Percentiles rank a stretch among this genome's conserved stretches.
phyloP scores from a whole-genome alignment of 2,113 vertebrate species.

The Lepus europaeus region DNA sequence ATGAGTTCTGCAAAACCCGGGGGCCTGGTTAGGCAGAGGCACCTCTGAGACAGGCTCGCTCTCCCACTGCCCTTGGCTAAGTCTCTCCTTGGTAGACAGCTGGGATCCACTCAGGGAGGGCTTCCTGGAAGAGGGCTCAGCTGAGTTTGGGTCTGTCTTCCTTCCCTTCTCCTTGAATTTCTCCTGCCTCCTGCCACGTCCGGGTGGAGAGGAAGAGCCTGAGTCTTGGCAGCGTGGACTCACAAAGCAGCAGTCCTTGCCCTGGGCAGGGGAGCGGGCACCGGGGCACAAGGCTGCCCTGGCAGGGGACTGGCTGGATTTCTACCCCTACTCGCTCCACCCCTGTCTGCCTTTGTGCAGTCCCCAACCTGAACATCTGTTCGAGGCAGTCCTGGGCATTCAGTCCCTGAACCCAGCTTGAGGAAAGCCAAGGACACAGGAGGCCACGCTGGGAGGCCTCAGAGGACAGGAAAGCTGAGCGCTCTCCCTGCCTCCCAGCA shows the following conservation, averaged over 20 bases:
- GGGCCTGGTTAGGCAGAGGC: not conserved
- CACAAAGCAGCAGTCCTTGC: not conserved
- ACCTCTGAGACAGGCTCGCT: not conserved
- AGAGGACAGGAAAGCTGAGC: slow-evolving; percentile 40
- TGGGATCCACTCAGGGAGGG: not conserved
- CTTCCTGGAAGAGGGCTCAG: not conserved
- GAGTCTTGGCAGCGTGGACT: not conserved
- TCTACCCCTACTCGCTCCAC: not conserved
- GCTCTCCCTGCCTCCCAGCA: slow-evolving; percentile 56
- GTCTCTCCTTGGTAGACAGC: not conserved
- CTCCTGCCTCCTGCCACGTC: not conserved
- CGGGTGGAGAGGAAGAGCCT: not conserved
- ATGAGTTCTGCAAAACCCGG: not conserved
- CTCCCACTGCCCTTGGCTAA: accelerated
- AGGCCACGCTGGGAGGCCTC: not conserved
- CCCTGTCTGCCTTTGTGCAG: not conserved
- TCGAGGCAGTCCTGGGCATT: not conserved
- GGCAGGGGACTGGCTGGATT: not conserved
- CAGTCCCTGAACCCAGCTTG: not conserved
- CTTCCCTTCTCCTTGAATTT: not conserved
- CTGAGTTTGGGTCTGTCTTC: not conserved
- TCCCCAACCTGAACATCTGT: not conserved
- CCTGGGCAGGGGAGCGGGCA: not conserved
- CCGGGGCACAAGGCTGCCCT: accelerated
- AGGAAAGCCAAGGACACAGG: not conserved